phyloP scores from a whole-genome alignment of 1,140 invertebrate genomes.

The Drosophila bifasciata region DNA sequence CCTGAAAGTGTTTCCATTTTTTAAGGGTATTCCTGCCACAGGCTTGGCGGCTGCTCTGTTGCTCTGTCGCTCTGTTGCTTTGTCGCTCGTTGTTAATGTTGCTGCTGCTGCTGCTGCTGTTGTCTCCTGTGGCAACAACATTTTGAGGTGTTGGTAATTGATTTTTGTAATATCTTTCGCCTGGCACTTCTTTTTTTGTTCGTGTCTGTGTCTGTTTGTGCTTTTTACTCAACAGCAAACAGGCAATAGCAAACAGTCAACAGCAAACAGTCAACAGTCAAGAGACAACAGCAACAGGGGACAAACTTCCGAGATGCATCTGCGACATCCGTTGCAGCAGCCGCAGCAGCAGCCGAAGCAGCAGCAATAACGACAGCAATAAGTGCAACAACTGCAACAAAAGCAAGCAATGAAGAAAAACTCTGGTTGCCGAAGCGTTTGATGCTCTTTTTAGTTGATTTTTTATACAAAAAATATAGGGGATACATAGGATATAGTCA shows the following conservation, averaged over 20 bases:
- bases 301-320: slow-evolving; percentile 78
- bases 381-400: slow-evolving; percentile 17
- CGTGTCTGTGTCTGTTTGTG: slow-evolving; percentile 2
- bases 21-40: neutral
- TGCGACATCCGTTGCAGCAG: slow-evolving; percentile 69
- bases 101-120: slow-evolving; percentile 52
- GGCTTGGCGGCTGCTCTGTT: slow-evolving; percentile 21
- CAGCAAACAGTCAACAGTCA: slow-evolving; percentile 13
- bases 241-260: slow-evolving; percentile 7
- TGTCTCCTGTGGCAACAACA: slow-evolving; percentile 60
- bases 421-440: too few species aligned
- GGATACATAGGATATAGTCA: too few species aligned
- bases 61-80: slow-evolving; percentile 44
- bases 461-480: too few species aligned
- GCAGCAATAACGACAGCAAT: slow-evolving; percentile 25
- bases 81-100: slow-evolving; percentile 67
- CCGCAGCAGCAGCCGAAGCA: slow-evolving; percentile 37
- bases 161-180: slow-evolving; percentile 80
- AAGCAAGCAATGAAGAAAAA: slow-evolving; percentile 3
- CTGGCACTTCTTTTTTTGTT: slow-evolving; percentile 72
- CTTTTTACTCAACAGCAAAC: slow-evolving; percentile 59
- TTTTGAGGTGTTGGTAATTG: slow-evolving; percentile 82
- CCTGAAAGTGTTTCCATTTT: neutral
- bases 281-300: slow-evolving; percentile 21
- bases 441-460: too few species aligned